Conservation (phyloP, 2,888 invertebrate species). For the Tethea ocularis region DNA sequence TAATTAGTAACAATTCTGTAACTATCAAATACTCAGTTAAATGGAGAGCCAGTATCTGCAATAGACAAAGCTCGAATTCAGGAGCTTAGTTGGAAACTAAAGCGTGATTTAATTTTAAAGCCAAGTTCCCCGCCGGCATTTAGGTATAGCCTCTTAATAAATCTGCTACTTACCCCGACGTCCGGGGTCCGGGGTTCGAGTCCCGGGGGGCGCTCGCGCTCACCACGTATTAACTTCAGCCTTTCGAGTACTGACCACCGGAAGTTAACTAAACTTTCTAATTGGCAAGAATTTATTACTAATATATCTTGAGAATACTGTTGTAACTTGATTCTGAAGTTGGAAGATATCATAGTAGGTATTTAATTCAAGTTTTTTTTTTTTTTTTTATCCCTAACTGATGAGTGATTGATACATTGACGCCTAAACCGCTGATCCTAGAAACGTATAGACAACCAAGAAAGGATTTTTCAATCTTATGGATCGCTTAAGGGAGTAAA, state of each 20-base stretch:
- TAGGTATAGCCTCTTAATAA: conserved; percentile 77
- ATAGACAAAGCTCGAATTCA: conserved; percentile 59
- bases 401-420: too few relatives aligned
- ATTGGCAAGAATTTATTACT: conserved; percentile 57
- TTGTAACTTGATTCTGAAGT: neutral
- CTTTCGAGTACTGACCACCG: conserved; percentile 65
- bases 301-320: conserved; percentile 44
- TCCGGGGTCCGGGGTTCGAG: conserved; percentile 72
- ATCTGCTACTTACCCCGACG: conserved; percentile 70
- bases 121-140: conserved; percentile 55
- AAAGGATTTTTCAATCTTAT: too few relatives aligned
- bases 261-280: conserved; percentile 57
- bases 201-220: conserved; percentile 65
- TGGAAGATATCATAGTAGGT: neutral
- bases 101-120: conserved; percentile 77
- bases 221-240: conserved; percentile 70
- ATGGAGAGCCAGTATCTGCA: conserved; percentile 49
- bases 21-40: conserved; percentile 36
- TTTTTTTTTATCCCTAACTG: too few relatives aligned
- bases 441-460: too few relatives aligned
- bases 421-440: too few relatives aligned
- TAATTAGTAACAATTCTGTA: conserved; percentile 5
- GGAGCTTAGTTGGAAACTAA: conserved; percentile 70
- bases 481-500: too few relatives aligned
- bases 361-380: neutral